phyloP scores from a whole-genome alignment of 2,797 vertebrate genomes.

The Phataginus tricuspis region DNA sequence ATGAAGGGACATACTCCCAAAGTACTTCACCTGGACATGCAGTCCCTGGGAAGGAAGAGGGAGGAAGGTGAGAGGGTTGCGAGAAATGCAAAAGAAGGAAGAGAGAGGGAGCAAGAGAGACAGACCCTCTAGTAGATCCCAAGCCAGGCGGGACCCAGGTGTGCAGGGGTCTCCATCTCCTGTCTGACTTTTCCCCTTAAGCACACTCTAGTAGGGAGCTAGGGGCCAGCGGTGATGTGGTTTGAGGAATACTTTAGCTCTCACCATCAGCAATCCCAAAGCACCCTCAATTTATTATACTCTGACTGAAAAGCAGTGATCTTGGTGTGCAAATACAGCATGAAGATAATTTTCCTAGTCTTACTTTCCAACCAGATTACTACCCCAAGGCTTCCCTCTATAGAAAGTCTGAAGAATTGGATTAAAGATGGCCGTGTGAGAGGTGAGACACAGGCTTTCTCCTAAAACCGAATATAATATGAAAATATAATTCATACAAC shows the following conservation, averaged over 20 bases:
- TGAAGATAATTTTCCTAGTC: background rate
- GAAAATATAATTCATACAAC: no score
- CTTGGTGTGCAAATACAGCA: background rate
- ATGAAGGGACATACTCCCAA: background rate
- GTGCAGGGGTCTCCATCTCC: background rate
- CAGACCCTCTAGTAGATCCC: background rate
- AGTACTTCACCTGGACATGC: background rate
- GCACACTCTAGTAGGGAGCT: background rate
- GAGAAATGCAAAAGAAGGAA: constrained; percentile 7
- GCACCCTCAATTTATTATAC: background rate
- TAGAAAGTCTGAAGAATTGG: background rate
- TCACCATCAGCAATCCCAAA: background rate
- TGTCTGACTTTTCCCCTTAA: background rate
- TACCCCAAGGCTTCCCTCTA: background rate
- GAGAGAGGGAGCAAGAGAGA: background rate
- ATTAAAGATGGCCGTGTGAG: no score
- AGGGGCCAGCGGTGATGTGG: background rate
- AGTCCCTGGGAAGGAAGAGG: background rate
- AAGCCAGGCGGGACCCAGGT: background rate
- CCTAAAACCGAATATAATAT: no score
- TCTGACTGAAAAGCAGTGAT: background rate
- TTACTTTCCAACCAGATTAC: background rate
- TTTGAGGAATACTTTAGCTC: background rate
- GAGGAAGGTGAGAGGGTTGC: background rate
- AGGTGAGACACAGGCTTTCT: no score